Percentiles rank a stretch among this genome's conserved stretches.
Conservation (phyloP, 2,888 invertebrate genomes). For the Drosophila ezoana region DNA sequence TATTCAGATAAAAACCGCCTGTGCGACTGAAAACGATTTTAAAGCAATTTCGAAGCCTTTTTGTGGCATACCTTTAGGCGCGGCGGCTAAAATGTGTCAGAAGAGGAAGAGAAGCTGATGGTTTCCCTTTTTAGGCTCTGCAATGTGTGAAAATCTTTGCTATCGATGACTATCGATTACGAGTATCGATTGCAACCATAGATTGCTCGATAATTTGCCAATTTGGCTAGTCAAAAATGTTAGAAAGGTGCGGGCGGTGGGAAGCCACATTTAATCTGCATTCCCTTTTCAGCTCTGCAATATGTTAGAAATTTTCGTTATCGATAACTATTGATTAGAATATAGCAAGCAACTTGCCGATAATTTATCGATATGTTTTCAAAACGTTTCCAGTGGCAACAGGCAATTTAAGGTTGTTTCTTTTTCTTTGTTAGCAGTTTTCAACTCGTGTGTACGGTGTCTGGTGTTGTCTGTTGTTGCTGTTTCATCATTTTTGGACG, state of each 20-base stretch:
- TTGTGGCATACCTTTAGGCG: slow-evolving; percentile 14
- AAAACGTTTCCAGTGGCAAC: neutral
- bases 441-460: slow-evolving; percentile 72
- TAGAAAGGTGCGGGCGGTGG: no score
- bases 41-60: neutral
- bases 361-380: neutral
- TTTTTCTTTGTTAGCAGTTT: slow-evolving; percentile 62
- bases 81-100: no score
- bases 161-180: neutral
- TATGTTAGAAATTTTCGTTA: no score
- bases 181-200: no score
- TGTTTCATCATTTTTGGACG: slow-evolving; percentile 65
- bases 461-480: slow-evolving; percentile 51
- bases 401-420: slow-evolving; percentile 9
- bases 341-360: neutral
- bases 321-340: neutral
- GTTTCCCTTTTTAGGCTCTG: neutral
- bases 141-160: no score
- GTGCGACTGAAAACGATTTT: slow-evolving; percentile 14
- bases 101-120: no score
- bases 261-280: neutral
- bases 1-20: slow-evolving; percentile 30
- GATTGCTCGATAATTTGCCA: no score
- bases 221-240: no score
- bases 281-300: neutral